These are phyloP conservation scores for Hyla sarda DNA, from an alignment of 2,113 vertebrate species.

Conservation along the genomic window DNA sequence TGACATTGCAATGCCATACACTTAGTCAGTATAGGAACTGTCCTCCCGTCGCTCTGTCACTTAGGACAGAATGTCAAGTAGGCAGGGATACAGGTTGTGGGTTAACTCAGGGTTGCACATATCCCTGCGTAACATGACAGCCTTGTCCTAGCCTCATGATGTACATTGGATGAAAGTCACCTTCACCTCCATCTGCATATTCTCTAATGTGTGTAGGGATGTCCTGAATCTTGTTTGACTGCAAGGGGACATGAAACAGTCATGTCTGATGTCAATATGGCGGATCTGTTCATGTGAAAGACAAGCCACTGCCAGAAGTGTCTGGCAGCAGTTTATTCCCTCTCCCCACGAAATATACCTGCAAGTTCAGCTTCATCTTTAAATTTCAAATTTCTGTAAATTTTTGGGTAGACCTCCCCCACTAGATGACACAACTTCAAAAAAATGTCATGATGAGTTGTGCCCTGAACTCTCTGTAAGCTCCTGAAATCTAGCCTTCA, in stretches of 20 bases:
- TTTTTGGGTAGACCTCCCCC: not conserved
- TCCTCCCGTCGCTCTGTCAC: too few species aligned
- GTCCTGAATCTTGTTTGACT: not conserved
- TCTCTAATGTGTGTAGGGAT: too few species aligned
- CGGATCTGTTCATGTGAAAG: not conserved
- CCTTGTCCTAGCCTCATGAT: too few species aligned
- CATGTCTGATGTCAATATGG: not conserved
- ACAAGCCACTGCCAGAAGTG: too few species aligned
- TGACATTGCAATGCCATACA: too few species aligned
- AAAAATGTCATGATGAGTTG: not conserved
- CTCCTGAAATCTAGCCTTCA: slow-evolving; percentile 15
- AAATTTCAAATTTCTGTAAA: not conserved
- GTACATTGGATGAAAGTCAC: too few species aligned
- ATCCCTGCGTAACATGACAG: too few species aligned
- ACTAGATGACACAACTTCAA: not conserved
- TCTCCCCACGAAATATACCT: not conserved
- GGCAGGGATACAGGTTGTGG: too few species aligned
- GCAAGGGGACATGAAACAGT: not conserved
- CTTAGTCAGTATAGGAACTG: too few species aligned
- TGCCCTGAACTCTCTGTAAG: not conserved
- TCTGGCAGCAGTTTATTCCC: not conserved
- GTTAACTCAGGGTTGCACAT: too few species aligned
- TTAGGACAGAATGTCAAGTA: too few species aligned
- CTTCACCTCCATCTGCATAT: too few species aligned
- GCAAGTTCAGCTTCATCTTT: not conserved